phyloP scores from a whole-genome alignment of 1,140 invertebrate species.

The Zaprionus africanus region DNA sequence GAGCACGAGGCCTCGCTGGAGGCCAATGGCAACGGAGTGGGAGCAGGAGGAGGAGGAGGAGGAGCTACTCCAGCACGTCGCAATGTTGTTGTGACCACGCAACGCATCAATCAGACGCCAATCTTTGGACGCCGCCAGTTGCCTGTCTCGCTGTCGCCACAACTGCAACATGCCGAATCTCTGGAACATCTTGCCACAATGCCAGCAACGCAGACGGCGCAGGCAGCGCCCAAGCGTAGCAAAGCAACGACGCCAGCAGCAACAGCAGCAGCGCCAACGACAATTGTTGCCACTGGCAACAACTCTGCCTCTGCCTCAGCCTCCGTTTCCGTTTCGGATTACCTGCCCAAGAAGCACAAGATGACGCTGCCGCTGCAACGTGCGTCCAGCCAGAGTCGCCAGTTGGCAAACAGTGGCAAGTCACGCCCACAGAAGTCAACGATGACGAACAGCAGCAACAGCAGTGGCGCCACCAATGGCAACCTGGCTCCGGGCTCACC shows the following conservation, averaged over 20 bases:
- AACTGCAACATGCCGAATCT: conserved; percentile 68
- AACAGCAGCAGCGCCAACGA: background rate
- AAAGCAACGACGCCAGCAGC: conserved; percentile 26
- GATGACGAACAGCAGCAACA: conserved; percentile 18
- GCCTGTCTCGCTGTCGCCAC: conserved; percentile 14
- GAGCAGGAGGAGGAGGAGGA: too few species aligned
- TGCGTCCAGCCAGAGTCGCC: conserved; percentile 9
- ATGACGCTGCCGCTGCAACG: conserved; percentile 46
- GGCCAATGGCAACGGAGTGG: conserved; percentile 15
- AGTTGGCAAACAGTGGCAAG: background rate
- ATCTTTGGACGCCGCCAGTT: conserved; percentile 70
- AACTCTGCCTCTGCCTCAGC: background rate
- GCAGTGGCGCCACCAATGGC: conserved; percentile 12
- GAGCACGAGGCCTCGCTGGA: conserved; percentile 65
- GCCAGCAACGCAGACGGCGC: background rate
- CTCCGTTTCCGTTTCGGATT: conserved; percentile 27
- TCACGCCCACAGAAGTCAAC: conserved; percentile 5
- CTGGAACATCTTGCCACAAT: conserved; percentile 58
- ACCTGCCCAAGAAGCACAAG: conserved; percentile 65
- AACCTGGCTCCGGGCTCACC: conserved; percentile 55
- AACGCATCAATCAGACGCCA: conserved; percentile 82
- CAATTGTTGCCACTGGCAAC: background rate
- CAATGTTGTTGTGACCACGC: conserved; percentile 22
- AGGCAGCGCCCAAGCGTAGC: conserved; percentile 19
- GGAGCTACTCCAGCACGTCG: conserved; percentile 11